Evolutionary conservation across 2,797 vertebrate genomes (phyloP).

Genomic region (Cercopithecus hamlyni): DNA sequence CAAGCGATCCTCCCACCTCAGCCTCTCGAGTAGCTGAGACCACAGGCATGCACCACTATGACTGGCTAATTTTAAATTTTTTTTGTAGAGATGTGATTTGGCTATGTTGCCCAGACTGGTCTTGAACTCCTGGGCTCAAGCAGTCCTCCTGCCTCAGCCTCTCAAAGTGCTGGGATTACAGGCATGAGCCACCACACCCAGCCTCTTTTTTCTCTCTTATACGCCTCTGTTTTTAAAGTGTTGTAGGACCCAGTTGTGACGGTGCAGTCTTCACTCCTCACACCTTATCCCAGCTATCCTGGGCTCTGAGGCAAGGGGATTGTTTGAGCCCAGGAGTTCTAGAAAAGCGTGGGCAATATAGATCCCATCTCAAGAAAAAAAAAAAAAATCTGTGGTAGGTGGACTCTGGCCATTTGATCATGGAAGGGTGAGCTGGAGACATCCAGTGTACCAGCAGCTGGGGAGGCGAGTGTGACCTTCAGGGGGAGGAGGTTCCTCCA

Average conservation of each 20-base stretch:
- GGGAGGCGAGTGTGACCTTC: background rate
- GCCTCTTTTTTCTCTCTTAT: no score
- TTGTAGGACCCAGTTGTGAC: background rate
- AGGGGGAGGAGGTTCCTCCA: background rate
- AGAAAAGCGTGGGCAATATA: background rate
- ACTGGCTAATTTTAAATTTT: no score
- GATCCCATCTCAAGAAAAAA: background rate
- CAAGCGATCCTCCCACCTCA: no score
- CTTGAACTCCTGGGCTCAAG: no score
- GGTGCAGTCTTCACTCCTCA: background rate
- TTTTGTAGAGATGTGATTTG: no score
- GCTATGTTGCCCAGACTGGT: no score
- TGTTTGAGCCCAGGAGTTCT: background rate
- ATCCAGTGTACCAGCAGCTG: background rate
- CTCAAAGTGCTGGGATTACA: no score
- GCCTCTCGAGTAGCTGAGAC: no score
- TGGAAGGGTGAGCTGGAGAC: background rate
- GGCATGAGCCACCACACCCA: no score
- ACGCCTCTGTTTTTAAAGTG: background rate
- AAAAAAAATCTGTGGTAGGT: background rate
- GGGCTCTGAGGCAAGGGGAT: background rate
- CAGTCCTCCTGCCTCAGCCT: no score
- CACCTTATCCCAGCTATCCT: background rate
- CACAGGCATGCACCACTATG: no score
- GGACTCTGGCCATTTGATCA: background rate